Percentiles rank a stretch among this genome's conserved stretches.
Conservation (phyloP, 2,797 vertebrate genomes). For the Karalla daura region DNA sequence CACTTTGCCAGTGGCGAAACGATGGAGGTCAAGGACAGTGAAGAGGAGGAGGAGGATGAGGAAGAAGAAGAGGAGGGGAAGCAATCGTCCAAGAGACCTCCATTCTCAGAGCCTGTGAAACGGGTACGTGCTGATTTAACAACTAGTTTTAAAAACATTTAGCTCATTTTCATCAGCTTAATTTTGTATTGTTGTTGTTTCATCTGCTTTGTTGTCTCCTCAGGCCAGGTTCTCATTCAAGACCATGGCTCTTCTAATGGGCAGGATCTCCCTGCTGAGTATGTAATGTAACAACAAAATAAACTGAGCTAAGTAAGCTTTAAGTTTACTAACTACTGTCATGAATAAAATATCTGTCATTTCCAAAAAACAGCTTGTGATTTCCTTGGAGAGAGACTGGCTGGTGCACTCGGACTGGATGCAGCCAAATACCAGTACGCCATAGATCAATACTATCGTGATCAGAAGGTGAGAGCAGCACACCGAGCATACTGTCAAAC, state of each 20-base stretch:
- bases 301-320: too few relatives aligned
- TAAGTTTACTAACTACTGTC: too few relatives aligned
- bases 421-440: constrained; percentile 84
- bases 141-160: too few relatives aligned
- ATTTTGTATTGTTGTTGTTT: not conserved
- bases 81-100: constrained; percentile 7
- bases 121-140: constrained; percentile 42
- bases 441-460: constrained; percentile 72
- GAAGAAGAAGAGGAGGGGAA: constrained; percentile 75
- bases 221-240: constrained; percentile 74
- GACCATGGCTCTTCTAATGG: constrained; percentile 67
- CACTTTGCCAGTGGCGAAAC: constrained; percentile 85
- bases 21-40: constrained; percentile 79
- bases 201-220: constrained; percentile 6
- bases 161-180: too few relatives aligned
- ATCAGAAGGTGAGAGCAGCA: constrained; percentile 68
- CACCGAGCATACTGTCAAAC: not conserved
- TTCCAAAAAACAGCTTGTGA: constrained; percentile 79
- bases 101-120: constrained; percentile 49
- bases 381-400: constrained; percentile 81
- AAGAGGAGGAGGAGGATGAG: constrained; percentile 70
- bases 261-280: constrained; percentile 78
- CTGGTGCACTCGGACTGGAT: constrained; percentile 78
- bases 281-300: constrained; percentile 32
- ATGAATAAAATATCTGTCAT: too few relatives aligned